Evolutionary conservation across 2,113 vertebrate species (phyloP), one percentile per base, ranked within the genome.

Genomic region (Mesembrinibis cayennensis): DNA sequence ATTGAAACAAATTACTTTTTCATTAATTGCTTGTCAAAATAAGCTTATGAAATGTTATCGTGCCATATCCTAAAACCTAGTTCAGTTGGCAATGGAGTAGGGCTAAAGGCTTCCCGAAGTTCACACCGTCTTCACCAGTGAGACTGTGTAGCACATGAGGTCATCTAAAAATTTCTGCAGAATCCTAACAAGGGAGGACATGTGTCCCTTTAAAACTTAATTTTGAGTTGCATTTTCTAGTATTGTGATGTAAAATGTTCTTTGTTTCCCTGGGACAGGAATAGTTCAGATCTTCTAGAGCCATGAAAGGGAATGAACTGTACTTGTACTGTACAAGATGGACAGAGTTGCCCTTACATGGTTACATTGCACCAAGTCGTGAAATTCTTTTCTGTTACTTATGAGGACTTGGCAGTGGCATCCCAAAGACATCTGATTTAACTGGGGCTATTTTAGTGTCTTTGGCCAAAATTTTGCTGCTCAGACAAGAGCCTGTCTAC

Each of bases 291-390:
- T 87, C 87, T 73, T 61, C 38, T 40, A 96, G 92, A 86, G 84
- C 98, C 98, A 98, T 97, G 96, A 97, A 98, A 98, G 98, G 98
- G 94, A 98, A 98, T 92, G 96, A 91, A 55, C 87, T 96, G 94
- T 90, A 94, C 85, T 84, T 6, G 82, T 93, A 89, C 93, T 96
- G 96, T 96, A 94, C 89, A 89, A 59, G 94, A 85, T 93, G 87
- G 93, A 53, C 96, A 92, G 93, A 87, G 79, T 95, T 98, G 96
- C 86, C 98, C 98, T 98, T 98, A 98, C 96, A 97, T 98, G 97
- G 97, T 97, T 97, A 97, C 96, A 87, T 50, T 97, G 91, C 97
- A 97, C 95, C 94, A 94, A 97, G 55, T 97, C 50, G 9, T 95
- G 92, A 97, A 95, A 98, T 98, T 98, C 97, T 98, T 96, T 95